phyloP scores from a whole-genome alignment of 2,113 vertebrate genomes.

The Crotalus horridus region DNA sequence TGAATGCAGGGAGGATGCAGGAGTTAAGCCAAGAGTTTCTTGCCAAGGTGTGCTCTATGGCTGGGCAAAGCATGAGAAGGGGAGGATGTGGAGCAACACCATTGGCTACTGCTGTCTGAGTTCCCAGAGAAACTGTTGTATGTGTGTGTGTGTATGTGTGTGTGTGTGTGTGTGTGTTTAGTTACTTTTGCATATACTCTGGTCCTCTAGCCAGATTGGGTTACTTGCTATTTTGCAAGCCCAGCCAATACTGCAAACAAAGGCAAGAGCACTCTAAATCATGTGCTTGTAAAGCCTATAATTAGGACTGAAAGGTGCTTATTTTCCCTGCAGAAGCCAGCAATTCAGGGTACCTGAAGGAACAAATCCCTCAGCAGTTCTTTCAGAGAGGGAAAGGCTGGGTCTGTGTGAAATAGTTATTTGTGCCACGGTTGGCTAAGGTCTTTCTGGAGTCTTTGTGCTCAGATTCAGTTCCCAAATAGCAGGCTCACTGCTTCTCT shows the following conservation, averaged over 20 bases:
- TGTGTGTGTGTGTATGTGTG: no score
- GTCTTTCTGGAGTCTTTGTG: slow-evolving; percentile 22
- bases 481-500: not conserved
- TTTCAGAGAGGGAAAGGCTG: slow-evolving; percentile 44
- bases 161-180: not conserved
- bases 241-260: slow-evolving; percentile 44
- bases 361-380: slow-evolving; percentile 44
- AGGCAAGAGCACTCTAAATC: slow-evolving; percentile 43
- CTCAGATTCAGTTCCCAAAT: not conserved
- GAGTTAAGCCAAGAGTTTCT: slow-evolving; percentile 7
- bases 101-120: slow-evolving; percentile 51
- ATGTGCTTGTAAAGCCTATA: slow-evolving; percentile 39
- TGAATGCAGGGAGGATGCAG: slow-evolving; percentile 8
- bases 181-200: slow-evolving; percentile 29
- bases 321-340: slow-evolving; percentile 44
- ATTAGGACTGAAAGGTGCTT: slow-evolving; percentile 45
- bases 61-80: not conserved
- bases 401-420: slow-evolving; percentile 10
- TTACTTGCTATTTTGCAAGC: slow-evolving; percentile 36
- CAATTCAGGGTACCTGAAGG: slow-evolving; percentile 54
- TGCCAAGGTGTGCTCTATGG: slow-evolving; percentile 1
- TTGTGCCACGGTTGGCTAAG: slow-evolving; percentile 35
- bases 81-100: slow-evolving; percentile 27
- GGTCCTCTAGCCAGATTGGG: slow-evolving; percentile 34
- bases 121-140: slow-evolving; percentile 31